phyloP scores from a whole-genome alignment of 2,797 vertebrate species.

The Odontamblyopus rebecca region DNA sequence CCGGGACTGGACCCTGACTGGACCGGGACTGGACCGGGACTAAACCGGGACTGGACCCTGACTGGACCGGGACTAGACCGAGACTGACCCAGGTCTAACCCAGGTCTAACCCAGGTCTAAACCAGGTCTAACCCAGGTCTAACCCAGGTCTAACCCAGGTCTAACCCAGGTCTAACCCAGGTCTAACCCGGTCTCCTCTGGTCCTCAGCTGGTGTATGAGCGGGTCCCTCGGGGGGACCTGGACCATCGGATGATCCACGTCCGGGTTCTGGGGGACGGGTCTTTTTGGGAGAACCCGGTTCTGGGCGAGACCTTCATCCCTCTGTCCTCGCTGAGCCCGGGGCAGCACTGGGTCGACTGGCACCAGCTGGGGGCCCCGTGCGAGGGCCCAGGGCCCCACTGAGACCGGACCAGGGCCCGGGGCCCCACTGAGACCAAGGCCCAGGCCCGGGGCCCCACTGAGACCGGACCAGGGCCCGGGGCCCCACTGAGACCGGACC shows the following conservation, averaged over 20 bases:
- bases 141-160: not conserved
- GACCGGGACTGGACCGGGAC: no score
- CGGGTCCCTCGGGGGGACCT: conserved; percentile 90
- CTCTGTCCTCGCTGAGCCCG: conserved; percentile 84
- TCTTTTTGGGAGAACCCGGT: conserved; percentile 95
- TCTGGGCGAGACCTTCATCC: conserved; percentile 89
- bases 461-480: not conserved
- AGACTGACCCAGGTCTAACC: not conserved
- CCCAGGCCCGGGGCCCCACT: not conserved
- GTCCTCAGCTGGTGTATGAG: conserved; percentile 88
- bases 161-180: not conserved
- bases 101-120: not conserved
- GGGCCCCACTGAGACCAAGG: no score
- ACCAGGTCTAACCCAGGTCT: not conserved
- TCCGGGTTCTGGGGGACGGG: conserved; percentile 91
- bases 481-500: no score
- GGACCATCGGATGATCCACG: conserved; percentile 90
- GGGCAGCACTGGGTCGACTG: conserved; percentile 91
- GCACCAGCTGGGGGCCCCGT: conserved; percentile 82
- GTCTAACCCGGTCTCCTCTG: not conserved
- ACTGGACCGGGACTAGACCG: no score
- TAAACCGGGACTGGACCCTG: no score
- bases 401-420: not conserved
- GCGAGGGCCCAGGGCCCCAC: not conserved
- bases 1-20: not conserved